These are phyloP conservation scores for Poicephalus gulielmi DNA, from an alignment of 2,113 vertebrate species.

Conservation along the genomic window DNA sequence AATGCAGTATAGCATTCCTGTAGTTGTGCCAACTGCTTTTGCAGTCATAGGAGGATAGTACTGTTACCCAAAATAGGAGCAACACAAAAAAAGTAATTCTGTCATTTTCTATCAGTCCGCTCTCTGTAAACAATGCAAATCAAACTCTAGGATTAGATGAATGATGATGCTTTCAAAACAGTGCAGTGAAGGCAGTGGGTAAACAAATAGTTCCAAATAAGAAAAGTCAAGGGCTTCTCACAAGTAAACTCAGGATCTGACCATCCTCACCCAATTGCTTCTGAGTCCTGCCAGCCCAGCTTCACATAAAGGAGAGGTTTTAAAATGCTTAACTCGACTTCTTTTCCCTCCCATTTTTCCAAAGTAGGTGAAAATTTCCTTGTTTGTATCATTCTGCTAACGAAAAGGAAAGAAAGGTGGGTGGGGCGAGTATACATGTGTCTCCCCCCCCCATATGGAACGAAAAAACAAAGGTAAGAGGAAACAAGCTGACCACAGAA, in stretches of 20 bases:
- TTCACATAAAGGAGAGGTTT: background rate
- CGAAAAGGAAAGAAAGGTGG: background rate
- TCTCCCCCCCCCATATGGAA: background rate
- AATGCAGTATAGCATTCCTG: background rate
- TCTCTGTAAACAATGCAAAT: background rate
- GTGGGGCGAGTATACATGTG: background rate
- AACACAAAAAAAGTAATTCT: background rate
- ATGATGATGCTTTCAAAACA: background rate
- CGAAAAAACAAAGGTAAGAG: background rate
- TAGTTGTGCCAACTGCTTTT: background rate
- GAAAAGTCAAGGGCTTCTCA: background rate
- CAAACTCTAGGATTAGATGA: background rate
- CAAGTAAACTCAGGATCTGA: background rate
- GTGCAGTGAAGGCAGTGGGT: background rate
- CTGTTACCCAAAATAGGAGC: background rate
- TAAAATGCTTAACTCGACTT: background rate
- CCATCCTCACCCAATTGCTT: rapidly evolving
- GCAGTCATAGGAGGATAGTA: background rate
- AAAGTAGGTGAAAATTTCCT: background rate
- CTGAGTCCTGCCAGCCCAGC: background rate
- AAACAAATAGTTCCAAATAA: background rate
- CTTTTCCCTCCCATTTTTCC: background rate
- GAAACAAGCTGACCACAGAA: background rate
- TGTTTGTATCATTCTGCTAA: background rate
- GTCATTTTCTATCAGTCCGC: background rate